Percentiles rank a stretch among this genome's conserved stretches.
Evolutionary conservation across 2,113 vertebrate genomes (phyloP).

Genomic region (Clupea harengus): DNA sequence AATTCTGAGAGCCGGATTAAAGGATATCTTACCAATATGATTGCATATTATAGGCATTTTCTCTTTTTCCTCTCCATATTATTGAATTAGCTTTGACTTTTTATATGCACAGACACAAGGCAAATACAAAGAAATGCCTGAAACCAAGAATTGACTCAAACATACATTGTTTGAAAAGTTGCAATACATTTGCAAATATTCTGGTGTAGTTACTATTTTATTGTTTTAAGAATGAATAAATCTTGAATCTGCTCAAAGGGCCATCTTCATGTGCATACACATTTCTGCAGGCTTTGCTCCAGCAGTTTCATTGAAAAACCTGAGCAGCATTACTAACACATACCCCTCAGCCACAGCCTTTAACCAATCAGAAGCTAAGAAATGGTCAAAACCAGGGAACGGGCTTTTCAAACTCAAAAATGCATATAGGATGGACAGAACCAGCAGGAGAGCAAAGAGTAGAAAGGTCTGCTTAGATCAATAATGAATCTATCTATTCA

Average conservation of each 20-base stretch:
- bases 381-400: too few species aligned
- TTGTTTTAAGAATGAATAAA: background rate
- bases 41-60: background rate
- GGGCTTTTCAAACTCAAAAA: too few species aligned
- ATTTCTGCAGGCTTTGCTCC: too few species aligned
- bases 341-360: too few species aligned
- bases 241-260: too few species aligned
- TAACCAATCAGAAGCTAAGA: too few species aligned
- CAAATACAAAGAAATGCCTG: background rate
- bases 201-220: background rate
- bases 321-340: too few species aligned
- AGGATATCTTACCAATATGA: background rate
- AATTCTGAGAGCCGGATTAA: background rate
- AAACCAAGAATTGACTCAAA: background rate
- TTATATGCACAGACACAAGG: background rate
- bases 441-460: too few species aligned
- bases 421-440: too few species aligned
- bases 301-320: too few species aligned
- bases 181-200: background rate
- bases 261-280: too few species aligned
- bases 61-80: background rate
- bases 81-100: background rate
- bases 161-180: background rate
- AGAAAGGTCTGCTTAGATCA: background rate
- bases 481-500: background rate